Evolutionary conservation across 2,888 invertebrate species (phyloP), one percentile per base, ranked within the genome.

Genomic region (Perdita meconis): DNA sequence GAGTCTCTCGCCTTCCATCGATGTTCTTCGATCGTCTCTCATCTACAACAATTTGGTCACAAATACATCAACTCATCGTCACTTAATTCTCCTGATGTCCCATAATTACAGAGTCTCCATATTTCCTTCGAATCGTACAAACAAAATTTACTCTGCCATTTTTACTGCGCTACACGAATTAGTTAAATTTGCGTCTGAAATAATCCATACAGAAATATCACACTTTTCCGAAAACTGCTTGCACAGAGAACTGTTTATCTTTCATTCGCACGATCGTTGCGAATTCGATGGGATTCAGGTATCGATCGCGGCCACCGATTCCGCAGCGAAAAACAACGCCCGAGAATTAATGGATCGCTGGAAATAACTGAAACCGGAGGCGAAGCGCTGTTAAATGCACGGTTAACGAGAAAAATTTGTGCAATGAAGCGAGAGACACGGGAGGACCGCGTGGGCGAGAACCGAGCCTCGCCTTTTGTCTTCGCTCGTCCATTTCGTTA

Each of bases 1-100:
- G 72, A 89, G 88, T 61, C 94, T 93, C 78, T 94, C 94, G 83
- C 94, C 94, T 69, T 94, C 94, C 70, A 94, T 93, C 1, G 93
- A 93, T 8, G 88, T 88, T 73, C 90, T 88, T 68, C 89, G 85
- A 30, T 90, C 90, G 76, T 92, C 90, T 85, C 90, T 89, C 84
- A 89, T 86, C 91, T 92, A 78, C 6, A 77, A 81, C 10, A 16
- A 40, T 6, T n/a, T n/a, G n/a, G n/a, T 12, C 12, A 38, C 4
- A 6, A 30, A 30, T 24, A n/a, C n/a, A 26, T 56, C 13, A 36
- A 51, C 6, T 22, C 47, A 8, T 19, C 19, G 19, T 44, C 6
- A 2, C 16, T 42, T n/a, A n/a, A n/a, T n/a, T n/a, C n/a, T n/a
- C n/a, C n/a, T n/a, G n/a, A n/a, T n/a, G n/a, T n/a, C n/a, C n/a